A percentile compares a stretch with the other conserved stretches of the same genome.
These are phyloP conservation scores for Microvelia longipes DNA, from an alignment of 1,140 invertebrate genomes.

Conservation along the genomic window DNA sequence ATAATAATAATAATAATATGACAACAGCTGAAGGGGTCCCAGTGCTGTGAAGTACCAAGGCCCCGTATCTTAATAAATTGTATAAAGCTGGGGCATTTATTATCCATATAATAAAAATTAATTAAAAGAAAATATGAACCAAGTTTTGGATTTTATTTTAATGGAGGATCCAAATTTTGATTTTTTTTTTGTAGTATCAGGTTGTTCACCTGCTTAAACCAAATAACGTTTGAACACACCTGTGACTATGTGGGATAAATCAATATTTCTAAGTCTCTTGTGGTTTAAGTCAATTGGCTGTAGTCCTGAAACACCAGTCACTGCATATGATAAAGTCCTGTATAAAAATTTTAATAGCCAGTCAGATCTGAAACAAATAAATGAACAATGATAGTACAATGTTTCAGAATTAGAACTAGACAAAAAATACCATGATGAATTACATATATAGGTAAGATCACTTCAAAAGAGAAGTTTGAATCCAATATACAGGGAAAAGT, in stretches of 20 bases:
- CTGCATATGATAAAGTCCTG: slow-evolving; percentile 39
- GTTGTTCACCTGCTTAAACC: too few relatives aligned
- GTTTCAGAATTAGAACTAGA: too few relatives aligned
- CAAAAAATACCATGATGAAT: not conserved
- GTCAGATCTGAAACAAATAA: slow-evolving; percentile 36
- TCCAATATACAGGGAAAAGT: too few relatives aligned
- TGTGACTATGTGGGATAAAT: slow-evolving; percentile 39
- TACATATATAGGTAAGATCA: not conserved
- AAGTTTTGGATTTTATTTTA: too few relatives aligned
- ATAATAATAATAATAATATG: not conserved
- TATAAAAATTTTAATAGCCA: slow-evolving; percentile 55
- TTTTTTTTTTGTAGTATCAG: too few relatives aligned
- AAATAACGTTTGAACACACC: too few relatives aligned
- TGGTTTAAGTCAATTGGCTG: slow-evolving; percentile 38
- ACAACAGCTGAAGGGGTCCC: not conserved
- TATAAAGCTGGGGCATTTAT: not conserved
- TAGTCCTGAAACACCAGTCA: slow-evolving; percentile 44
- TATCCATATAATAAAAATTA: too few relatives aligned
- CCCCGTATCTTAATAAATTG: not conserved
- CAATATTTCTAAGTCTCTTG: slow-evolving; percentile 42
- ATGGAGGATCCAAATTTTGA: too few relatives aligned
- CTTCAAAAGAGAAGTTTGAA: too few relatives aligned
- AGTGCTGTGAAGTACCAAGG: not conserved
- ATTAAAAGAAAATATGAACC: too few relatives aligned
- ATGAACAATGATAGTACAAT: not conserved